Base-by-base conservation (phyloP, 37 sponge, comb jelly and placozoan species). In the Theonella swinhoei region DNA sequence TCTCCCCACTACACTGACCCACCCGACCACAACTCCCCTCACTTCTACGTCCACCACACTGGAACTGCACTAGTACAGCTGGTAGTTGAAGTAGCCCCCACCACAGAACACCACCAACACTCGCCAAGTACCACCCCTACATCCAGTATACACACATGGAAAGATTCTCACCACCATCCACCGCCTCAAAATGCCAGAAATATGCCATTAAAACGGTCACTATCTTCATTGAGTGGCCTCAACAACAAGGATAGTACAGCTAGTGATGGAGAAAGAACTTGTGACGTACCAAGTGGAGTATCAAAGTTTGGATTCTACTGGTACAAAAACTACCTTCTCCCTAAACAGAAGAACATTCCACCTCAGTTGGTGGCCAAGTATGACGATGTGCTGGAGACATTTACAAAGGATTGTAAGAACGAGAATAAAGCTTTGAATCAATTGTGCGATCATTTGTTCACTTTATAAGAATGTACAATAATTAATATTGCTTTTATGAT, bases 271-370 rank as follows among this genome's bases (percentile, higher is more conserved):
- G 29, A 65, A 65, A 28, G 5, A 7, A 65, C 66, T 23, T 4
- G 19, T n/a, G 54, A 47, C 14, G 54, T 7, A 7, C 11, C 2
- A 22, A 3, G 30, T 3, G 69, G 3, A 31, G 69, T 1, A 28
- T 31, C 19, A 20, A 68, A 68, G 65, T 64, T 42, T 42, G 84
- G 84, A 1, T 74, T 84, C 38, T 68, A 84, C 76, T 84, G 84
- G 84, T 65, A 74, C 69, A 75, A 32, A 76, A 84, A 84, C 76
- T 68, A 64, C 42, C 37, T 75, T 25, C 35, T 64, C 19, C 64
- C 47, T 1, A 75, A 64, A 19, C 84, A 84, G 76, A 84, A 84
- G 68, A 64, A 42, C 42, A 30, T 72, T 32, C 40, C 74, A 1
- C 23, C 65, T 0, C 36, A 39, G 11, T 29, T 80, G 65, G 25